Evolutionary conservation across 2,888 invertebrate species (phyloP).

Genomic region (Drosophila paranaensis): DNA sequence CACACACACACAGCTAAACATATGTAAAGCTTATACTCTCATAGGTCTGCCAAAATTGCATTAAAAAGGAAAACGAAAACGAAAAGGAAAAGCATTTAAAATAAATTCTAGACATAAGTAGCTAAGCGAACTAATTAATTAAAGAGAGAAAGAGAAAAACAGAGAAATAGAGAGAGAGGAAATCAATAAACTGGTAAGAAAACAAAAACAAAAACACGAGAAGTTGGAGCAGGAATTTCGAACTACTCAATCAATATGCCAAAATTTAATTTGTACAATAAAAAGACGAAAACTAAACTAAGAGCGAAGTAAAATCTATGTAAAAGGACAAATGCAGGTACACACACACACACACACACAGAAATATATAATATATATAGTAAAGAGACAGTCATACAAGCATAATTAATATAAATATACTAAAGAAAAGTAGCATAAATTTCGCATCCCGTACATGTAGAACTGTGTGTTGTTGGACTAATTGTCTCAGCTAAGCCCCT

Average conservation of each 20-base stretch:
- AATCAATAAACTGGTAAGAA: slow-evolving; percentile 22
- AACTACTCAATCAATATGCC: slow-evolving; percentile 73
- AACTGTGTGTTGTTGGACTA: slow-evolving; percentile 39
- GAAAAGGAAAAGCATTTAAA: slow-evolving; percentile 44
- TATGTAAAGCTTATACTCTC: slow-evolving; percentile 68
- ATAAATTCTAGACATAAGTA: slow-evolving; percentile 66
- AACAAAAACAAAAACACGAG: background rate
- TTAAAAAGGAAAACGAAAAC: slow-evolving; percentile 33
- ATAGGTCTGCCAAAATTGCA: slow-evolving; percentile 70
- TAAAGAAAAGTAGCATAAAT: slow-evolving; percentile 45
- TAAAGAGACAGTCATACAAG: slow-evolving; percentile 45
- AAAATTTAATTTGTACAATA: slow-evolving; percentile 63
- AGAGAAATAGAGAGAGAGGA: slow-evolving; percentile 6
- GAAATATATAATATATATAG: slow-evolving; percentile 9
- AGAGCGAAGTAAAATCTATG: slow-evolving; percentile 33
- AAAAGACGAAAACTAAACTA: slow-evolving; percentile 22
- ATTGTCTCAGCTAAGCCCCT: slow-evolving; percentile 24
- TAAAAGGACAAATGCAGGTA: slow-evolving; percentile 77
- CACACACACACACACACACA: slow-evolving; percentile 3
- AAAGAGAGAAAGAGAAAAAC: slow-evolving; percentile 17
- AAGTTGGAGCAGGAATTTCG: slow-evolving; percentile 31
- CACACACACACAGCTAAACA: slow-evolving; percentile 6
- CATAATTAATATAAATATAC: slow-evolving; percentile 15
- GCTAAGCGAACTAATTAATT: slow-evolving; percentile 67
- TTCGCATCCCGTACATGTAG: slow-evolving; percentile 51